Evolutionary conservation across 92 coral and sea anemone genomes (phyloP).

Genomic region (Pocillopora grandis): DNA sequence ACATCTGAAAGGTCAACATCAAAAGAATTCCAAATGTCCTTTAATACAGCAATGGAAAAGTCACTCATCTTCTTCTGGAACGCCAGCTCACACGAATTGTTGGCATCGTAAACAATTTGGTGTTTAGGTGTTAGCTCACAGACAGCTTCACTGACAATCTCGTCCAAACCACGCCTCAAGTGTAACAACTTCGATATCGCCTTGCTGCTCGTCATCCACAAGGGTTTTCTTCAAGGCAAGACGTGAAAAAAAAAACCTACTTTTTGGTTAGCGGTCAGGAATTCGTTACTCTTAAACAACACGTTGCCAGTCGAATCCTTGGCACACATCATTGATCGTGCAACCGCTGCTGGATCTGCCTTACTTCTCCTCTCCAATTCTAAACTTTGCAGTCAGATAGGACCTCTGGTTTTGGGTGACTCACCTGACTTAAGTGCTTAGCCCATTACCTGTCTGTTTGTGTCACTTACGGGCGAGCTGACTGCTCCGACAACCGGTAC

Average conservation of each 20-base stretch:
- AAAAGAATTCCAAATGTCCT: conserved; percentile 42
- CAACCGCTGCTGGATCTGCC: conserved; percentile 68
- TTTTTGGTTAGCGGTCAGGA: conserved; percentile 13
- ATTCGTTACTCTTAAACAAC: conserved; percentile 15
- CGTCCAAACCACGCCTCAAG: not conserved
- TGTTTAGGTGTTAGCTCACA: conserved; percentile 37
- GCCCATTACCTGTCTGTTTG: conserved; percentile 26
- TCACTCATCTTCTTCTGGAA: conserved; percentile 31
- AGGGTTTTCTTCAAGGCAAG: conserved; percentile 8
- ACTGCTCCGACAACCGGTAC: conserved; percentile 26
- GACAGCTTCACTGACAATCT: conserved; percentile 28
- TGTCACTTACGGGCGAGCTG: conserved; percentile 21
- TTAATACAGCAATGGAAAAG: conserved; percentile 40
- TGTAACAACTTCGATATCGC: conserved; percentile 32
- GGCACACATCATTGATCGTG: conserved; percentile 61
- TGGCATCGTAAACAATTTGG: conserved; percentile 41
- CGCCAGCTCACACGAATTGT: conserved; percentile 33
- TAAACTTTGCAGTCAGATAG: conserved; percentile 59
- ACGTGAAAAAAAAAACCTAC: no score
- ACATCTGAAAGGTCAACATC: conserved; percentile 25
- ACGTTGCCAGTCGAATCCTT: conserved; percentile 47
- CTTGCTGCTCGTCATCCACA: conserved; percentile 28
- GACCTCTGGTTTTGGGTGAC: conserved; percentile 47
- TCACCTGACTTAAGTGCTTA: conserved; percentile 66
- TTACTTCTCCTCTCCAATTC: conserved; percentile 59